Conservation (phyloP, 2,113 vertebrate species). For the Polypterus bichir region DNA sequence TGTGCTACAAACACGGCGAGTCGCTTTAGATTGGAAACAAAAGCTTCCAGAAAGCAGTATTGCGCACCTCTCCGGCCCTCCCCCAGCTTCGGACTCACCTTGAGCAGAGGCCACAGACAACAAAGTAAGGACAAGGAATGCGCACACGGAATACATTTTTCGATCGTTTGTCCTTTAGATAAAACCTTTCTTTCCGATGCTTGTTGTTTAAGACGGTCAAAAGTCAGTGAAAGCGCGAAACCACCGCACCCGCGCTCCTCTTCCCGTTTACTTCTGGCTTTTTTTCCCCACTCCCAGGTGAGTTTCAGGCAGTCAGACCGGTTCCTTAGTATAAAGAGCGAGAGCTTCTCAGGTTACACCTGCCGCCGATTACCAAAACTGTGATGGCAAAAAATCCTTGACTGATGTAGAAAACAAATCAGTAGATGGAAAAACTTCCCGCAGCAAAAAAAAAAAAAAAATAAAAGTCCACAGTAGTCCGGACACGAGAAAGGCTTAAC, state of each 20-base stretch:
- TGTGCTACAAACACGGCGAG: too few relatives aligned
- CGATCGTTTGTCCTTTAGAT: too few relatives aligned
- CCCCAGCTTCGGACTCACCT: constrained; percentile 25
- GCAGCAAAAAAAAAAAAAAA: too few relatives aligned
- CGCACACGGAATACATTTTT: neutral
- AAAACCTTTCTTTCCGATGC: too few relatives aligned
- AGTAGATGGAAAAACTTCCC: too few relatives aligned
- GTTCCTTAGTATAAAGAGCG: neutral
- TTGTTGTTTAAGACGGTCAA: too few relatives aligned
- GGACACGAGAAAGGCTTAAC: too few relatives aligned
- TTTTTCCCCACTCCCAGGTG: constrained; percentile 5
- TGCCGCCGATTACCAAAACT: neutral
- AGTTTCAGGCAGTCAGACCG: constrained; percentile 10
- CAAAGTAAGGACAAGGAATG: neutral
- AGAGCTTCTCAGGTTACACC: constrained; percentile 15
- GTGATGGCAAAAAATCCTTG: too few relatives aligned
- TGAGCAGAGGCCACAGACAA: neutral
- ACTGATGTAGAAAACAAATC: too few relatives aligned
- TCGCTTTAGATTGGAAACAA: too few relatives aligned
- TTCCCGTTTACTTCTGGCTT: neutral
- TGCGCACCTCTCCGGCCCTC: constrained; percentile 20
- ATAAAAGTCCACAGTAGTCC: too few relatives aligned
- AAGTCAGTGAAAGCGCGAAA: neutral
- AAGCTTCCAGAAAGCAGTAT: neutral
- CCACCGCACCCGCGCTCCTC: neutral